Base-by-base conservation (phyloP, 2,888 invertebrate species). In the Apotomis betuletana region DNA sequence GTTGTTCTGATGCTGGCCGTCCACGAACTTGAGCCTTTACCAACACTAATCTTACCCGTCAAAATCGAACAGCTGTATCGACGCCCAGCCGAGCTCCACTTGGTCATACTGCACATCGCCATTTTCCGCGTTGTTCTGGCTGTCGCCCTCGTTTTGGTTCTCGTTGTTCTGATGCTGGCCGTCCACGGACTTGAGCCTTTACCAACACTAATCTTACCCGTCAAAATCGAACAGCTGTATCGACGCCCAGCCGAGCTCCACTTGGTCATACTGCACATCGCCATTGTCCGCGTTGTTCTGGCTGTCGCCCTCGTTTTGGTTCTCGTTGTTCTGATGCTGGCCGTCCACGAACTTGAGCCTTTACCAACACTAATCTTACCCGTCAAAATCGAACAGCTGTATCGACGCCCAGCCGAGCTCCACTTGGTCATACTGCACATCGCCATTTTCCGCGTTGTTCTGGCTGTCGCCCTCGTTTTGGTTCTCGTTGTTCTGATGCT, bases 371-470 rank as follows among this genome's bases (percentile, higher is more conserved):
- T 15, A 15, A 44, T 81, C 88, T 86, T 86, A 97, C 97, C 97
- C 96, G 80, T 97, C 96, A 84, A 96, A 97, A 90, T 98, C 96
- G 83, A 98, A 99, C 82, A 98, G 95, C 85, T 99, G 98, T 80
- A 98, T 94, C 3, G 98, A 96, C 4, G 97, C 96, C 97, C 99
- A 99, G 8, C 98, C 98, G 63, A 99, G 93, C 85, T 98, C 97
- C n/a, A 96, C 96, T 78, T 96, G 96, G 70, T 96, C 95, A 77
- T 94, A 95, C 78, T 94, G 94, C 8, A 95, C 94, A 55, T 92
- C 92, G 6, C 94, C 94, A 44, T 90, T 91, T 38, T 90, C 92
- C 57, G 92, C 93, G 3, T 69, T 0, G 73, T 69, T 75, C 52
- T 77, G 74, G 44, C 71, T 75, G 12, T 79, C 76, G 74, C 5